Percentiles rank a stretch among this genome's conserved stretches.
Conservation (phyloP, 2,113 vertebrate genomes). For the Coturnix japonica region DNA sequence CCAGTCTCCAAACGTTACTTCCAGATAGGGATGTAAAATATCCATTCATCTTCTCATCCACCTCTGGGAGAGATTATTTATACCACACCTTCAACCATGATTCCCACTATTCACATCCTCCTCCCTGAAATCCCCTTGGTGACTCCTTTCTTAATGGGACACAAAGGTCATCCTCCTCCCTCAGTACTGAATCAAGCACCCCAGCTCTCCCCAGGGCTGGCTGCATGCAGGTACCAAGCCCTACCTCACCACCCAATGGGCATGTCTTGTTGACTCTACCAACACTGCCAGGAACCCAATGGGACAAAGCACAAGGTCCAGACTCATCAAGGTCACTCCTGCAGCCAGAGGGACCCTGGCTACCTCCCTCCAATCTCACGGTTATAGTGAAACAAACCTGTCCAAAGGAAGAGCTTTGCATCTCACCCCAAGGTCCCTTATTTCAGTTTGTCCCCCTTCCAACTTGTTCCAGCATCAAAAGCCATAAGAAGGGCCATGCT, state of each 20-base stretch:
- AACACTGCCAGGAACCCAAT: fast-evolving
- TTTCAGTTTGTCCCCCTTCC: fast-evolving
- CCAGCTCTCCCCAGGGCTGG: background rate
- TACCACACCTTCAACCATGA: background rate
- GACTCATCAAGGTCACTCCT: fast-evolving
- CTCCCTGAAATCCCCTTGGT: background rate
- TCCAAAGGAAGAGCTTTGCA: background rate
- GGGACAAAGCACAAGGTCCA: background rate
- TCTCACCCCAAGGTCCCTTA: background rate
- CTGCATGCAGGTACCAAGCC: background rate
- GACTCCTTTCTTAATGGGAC: fast-evolving
- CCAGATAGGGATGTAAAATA: background rate
- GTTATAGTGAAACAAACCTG: fast-evolving
- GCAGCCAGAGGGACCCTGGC: background rate
- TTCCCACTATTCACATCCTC: background rate
- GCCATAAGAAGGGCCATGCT: background rate
- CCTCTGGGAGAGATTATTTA: background rate
- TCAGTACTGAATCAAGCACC: background rate
- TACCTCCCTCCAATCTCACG: fast-evolving
- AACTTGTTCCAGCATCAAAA: fast-evolving
- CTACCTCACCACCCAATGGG: background rate
- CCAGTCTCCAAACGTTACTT: background rate
- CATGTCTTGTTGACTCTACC: fast-evolving
- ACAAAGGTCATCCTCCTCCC: fast-evolving
- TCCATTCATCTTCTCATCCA: background rate